phyloP scores from a whole-genome alignment of 2,888 invertebrate genomes.

The Piscicola geometra region DNA sequence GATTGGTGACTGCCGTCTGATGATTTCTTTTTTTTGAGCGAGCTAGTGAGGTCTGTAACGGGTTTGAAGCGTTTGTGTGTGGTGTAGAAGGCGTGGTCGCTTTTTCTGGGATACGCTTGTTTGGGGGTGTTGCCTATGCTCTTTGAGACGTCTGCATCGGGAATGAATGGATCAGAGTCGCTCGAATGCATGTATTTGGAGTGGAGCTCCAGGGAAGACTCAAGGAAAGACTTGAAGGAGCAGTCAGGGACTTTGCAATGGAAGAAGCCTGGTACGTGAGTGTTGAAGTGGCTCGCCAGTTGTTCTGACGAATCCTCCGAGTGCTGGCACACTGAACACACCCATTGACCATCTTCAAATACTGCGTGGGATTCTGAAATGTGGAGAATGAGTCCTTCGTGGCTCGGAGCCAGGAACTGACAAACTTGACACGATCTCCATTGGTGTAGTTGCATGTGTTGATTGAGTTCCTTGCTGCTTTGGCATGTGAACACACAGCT shows the following conservation, averaged over 20 bases:
- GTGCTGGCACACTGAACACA: slow-evolving; percentile 21
- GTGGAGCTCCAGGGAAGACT: slow-evolving; percentile 18
- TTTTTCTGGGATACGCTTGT: neutral
- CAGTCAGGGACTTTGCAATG: neutral
- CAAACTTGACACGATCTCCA: slow-evolving; percentile 37
- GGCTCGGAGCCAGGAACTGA: slow-evolving; percentile 19
- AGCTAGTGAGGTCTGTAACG: neutral
- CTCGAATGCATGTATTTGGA: slow-evolving; percentile 25
- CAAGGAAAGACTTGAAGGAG: neutral
- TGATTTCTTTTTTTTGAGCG: too few species aligned
- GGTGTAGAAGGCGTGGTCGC: neutral
- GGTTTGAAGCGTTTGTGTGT: neutral
- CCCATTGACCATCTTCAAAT: neutral
- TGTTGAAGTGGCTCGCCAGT: slow-evolving; percentile 15
- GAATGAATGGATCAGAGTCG: neutral
- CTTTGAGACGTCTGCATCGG: neutral
- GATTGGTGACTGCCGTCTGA: too few species aligned
- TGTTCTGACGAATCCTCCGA: neutral
- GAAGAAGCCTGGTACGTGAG: slow-evolving; percentile 7
- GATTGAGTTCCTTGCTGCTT: slow-evolving; percentile 20
- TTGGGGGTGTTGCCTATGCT: neutral
- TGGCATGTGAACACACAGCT: slow-evolving; percentile 36
- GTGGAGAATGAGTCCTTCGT: slow-evolving; percentile 16
- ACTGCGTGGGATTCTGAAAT: slow-evolving; percentile 17
- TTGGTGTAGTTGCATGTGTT: slow-evolving; percentile 32